Conservation (phyloP, 2,797 vertebrate species). For the Onychomys arenicola region DNA sequence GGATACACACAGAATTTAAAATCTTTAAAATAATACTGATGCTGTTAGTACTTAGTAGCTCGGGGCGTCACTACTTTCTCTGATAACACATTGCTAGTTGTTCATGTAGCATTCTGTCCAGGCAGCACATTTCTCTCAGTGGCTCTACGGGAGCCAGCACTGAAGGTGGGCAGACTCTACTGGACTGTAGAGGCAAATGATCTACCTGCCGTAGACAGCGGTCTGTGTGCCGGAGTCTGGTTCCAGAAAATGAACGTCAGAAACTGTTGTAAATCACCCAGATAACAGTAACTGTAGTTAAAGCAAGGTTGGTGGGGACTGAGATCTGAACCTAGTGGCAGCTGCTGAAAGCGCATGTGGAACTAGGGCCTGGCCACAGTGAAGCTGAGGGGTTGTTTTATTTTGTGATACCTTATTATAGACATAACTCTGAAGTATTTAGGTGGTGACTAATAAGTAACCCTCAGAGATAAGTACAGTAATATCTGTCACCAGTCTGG, state of each 20-base stretch:
- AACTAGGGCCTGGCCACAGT: neutral
- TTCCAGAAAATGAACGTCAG: neutral
- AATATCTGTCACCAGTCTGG: too few species aligned
- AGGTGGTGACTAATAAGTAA: neutral
- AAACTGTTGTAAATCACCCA: constrained; percentile 13
- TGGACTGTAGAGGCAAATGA: neutral
- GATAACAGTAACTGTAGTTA: constrained; percentile 9
- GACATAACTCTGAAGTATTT: neutral
- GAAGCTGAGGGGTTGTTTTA: neutral
- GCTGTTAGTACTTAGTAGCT: neutral
- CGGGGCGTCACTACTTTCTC: neutral
- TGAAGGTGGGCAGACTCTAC: constrained; percentile 16
- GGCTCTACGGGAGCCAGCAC: neutral
- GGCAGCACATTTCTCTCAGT: neutral
- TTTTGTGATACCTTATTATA: neutral
- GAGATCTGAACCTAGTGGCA: neutral
- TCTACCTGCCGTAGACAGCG: neutral
- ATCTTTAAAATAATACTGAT: neutral
- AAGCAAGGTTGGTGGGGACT: neutral
- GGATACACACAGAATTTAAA: neutral
- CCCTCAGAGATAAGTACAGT: neutral
- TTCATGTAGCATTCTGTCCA: neutral
- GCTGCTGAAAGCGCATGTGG: neutral
- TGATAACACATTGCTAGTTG: neutral
- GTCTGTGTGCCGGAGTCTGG: constrained; percentile 3